Base-by-base conservation (phyloP, 1,140 invertebrate species). In the Eriocheir sinensis region DNA sequence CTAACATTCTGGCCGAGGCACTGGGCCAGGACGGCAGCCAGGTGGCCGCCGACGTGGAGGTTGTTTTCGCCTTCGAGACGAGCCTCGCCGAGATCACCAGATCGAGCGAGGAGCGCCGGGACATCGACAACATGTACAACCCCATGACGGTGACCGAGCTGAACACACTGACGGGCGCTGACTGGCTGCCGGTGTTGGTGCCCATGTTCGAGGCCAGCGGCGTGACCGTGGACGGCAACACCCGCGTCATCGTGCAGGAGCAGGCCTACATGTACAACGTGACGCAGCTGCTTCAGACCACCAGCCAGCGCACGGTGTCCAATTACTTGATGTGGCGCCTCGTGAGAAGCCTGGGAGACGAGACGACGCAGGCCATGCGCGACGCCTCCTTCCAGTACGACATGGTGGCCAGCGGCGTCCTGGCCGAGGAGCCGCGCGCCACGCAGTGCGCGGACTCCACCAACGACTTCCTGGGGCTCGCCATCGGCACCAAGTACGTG, bases 401-500 rank as follows among this genome's bases (percentile, higher is more conserved):
- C 27, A 94, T 94, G 91, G 90, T 94, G 30, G 92, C 89, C 48
- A 91, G 21, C 34, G 95, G 95, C 2, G 80, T 95, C 0, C 79
- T 44, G n/a, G 95, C 91, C 6, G 72, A 91, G 9, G n/a, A 92
- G 30, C 85, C 95, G 3, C 32, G 95, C 9, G 30, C 40, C 60
- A 79, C 83, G 12, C 15, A 34, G 0, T 99, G 99, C 96, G 98
- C 99, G 0, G 98, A 98, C 2, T 99, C 99, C 96, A 98, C 99
- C 0, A 99, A 99, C 96, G 98, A 98, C 96, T 98, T 98, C 40
- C 97, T 99, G 96, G 98, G 99, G 3, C 99, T 99, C 97, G 99
- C 99, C 0, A 97, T 99, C 0, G 99, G 99, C 0, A 98, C 98
- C 0, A 99, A 99, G 97, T 99, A 99, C 96, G 99, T 99, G 0